Base-by-base conservation (phyloP, 2,888 invertebrate genomes). In the Caenorhabditis imperialis region DNA sequence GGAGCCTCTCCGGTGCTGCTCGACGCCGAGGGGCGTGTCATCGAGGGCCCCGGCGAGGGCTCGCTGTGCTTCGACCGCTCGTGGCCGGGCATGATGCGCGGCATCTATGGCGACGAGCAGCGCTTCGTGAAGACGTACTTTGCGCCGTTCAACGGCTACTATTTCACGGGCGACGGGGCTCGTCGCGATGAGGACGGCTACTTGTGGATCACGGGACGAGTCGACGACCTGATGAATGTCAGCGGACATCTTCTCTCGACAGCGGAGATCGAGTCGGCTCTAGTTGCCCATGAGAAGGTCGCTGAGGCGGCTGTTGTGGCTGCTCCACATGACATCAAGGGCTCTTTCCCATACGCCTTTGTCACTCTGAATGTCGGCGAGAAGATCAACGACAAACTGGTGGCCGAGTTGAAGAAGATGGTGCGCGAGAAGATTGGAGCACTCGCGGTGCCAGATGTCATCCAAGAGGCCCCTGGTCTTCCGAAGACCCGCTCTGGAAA, bases 81-180 rank as follows among this genome's bases (percentile, higher is more conserved):
- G 2, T 99, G 99, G 99, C 99, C 99, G 0, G 96, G 97, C 81
- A 94, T 99, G 91, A 96, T 97, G 96, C 92, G 97, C 77, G 94
- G 95, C 0, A 92, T 99, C 25, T 96, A 92, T 89, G 94, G 93
- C 55, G 94, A 96, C 89, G 96, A 97, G 88, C 54, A 76, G 20
- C 55, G 81, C n/a, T 96, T 93, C 89, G 93, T 95, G 89, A 92
- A 92, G 44, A 95, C 95, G 0, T 98, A 98, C 89, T 98, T 98
- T 90, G 92, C 93, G 61, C 94, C 94, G 89, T 99, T 98, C 89
- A 94, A 94, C 0, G 98, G 98, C 58, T 98, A 93, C 90, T 99
- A 98, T 89, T 95, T 94, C 89, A 97, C 98, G 54, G 98, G 98
- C 50, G 99, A 99, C 90, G 98, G 87, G 6, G 85, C 85, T 18